Evolutionary conservation across 2,113 vertebrate genomes (phyloP).

Genomic region (Heliornis fulica): DNA sequence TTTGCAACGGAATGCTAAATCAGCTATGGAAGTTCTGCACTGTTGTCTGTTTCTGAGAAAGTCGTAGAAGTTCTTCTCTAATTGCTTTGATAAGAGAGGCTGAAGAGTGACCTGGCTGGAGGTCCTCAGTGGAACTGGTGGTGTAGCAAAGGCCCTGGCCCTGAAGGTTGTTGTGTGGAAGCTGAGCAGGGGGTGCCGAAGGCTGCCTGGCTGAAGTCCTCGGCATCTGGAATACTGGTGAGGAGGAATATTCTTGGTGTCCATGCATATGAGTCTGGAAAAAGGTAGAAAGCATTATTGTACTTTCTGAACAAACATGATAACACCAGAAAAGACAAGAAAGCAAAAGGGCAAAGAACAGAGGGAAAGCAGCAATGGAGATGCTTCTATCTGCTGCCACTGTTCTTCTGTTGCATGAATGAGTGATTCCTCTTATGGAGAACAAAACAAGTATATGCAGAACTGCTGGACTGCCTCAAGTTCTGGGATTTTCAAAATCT

Average conservation of each 20-base stretch:
- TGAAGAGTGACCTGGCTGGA: constrained; percentile 90
- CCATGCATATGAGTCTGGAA: constrained; percentile 77
- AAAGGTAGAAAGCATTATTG: constrained; percentile 42
- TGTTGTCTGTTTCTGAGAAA: constrained; percentile 93
- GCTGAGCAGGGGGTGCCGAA: constrained; percentile 79
- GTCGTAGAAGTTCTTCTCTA: constrained; percentile 94
- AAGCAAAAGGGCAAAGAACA: constrained; percentile 21
- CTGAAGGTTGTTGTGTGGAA: constrained; percentile 74
- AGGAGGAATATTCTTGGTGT: constrained; percentile 83
- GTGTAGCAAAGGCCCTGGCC: constrained; percentile 80
- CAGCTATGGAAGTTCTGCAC: constrained; percentile 93
- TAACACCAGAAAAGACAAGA: neutral
- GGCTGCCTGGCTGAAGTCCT: constrained; percentile 85
- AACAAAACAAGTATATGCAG: neutral
- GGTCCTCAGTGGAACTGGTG: constrained; percentile 83
- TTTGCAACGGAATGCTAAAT: constrained; percentile 61
- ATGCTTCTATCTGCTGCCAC: constrained; percentile 31
- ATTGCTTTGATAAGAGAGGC: constrained; percentile 99
- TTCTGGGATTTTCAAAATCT: neutral
- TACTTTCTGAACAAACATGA: neutral
- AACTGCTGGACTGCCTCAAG: neutral
- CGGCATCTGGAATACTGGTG: constrained; percentile 87
- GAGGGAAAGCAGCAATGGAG: constrained; percentile 41
- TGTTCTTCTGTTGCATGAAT: neutral
- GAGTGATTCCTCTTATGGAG: neutral